Evolutionary conservation across 2,888 invertebrate genomes (phyloP).

Genomic region (Steromphala cineraria): DNA sequence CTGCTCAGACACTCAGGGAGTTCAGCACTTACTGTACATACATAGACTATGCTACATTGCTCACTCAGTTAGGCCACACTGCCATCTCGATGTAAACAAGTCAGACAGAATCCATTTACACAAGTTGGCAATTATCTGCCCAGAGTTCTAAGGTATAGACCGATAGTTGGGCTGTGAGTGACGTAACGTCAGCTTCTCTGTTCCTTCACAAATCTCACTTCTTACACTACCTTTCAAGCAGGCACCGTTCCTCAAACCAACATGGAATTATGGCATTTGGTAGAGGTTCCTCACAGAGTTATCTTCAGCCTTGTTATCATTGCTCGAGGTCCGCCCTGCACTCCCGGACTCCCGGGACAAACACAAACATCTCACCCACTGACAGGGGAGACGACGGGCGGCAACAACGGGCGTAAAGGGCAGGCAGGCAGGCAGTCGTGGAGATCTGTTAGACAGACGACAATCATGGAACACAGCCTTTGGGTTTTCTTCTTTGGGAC

Average conservation of each 20-base stretch:
- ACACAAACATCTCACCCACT: neutral
- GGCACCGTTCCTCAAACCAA: neutral
- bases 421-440: neutral
- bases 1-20: neutral
- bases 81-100: neutral
- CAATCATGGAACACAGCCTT: slow-evolving; percentile 3
- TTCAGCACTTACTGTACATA: neutral
- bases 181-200: neutral
- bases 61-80: neutral
- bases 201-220: neutral
- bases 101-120: slow-evolving; percentile 2
- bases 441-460: neutral
- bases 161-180: neutral
- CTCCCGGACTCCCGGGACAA: neutral
- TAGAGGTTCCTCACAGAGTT: neutral
- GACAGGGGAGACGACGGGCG: neutral
- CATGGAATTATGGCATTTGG: slow-evolving; percentile 5
- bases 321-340: neutral
- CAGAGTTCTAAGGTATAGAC: neutral
- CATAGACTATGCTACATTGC: neutral
- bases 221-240: neutral
- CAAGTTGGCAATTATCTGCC: neutral
- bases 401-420: neutral
- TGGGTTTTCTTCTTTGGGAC: neutral
- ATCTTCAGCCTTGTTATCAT: neutral